Conservation (phyloP, 1,140 invertebrate species). For the roundworm (Caenorhabditis elegans) region DNA sequence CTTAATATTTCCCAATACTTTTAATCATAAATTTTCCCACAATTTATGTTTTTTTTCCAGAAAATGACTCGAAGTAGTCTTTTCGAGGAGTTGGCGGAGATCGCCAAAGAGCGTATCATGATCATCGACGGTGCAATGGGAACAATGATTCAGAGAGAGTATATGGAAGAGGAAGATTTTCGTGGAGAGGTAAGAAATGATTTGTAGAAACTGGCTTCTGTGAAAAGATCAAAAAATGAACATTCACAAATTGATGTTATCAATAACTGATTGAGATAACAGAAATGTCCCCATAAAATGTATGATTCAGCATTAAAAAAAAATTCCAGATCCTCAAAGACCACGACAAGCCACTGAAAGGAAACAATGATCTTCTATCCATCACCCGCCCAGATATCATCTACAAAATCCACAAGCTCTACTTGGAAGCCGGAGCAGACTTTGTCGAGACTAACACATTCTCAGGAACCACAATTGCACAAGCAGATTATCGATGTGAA, state of each 20-base stretch:
- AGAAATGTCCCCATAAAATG: no score
- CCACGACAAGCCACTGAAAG: conserved; percentile 70
- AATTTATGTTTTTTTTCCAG: not conserved
- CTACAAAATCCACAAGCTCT: conserved; percentile 71
- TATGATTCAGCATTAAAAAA: not conserved
- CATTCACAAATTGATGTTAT: conserved; percentile 15
- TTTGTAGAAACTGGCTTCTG: not conserved
- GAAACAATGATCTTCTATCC: conserved; percentile 73
- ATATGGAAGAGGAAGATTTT: conserved; percentile 71
- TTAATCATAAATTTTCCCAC: no score
- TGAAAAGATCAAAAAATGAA: not conserved
- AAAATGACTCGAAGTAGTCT: conserved; percentile 24
- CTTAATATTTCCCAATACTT: no score
- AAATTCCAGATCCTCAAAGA: conserved; percentile 67
- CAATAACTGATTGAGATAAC: not conserved
- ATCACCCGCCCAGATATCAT: conserved; percentile 72
- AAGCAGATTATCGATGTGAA: conserved; percentile 72
- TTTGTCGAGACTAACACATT: conserved; percentile 74
- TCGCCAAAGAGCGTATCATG: conserved; percentile 68
- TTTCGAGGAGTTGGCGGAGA: conserved; percentile 42
- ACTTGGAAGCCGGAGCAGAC: conserved; percentile 73
- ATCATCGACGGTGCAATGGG: conserved; percentile 75
- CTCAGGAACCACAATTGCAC: conserved; percentile 72
- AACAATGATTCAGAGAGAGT: conserved; percentile 73
- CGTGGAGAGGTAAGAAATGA: conserved; percentile 60